A percentile compares a stretch with the other conserved stretches of the same genome.
Conservation (phyloP, 2,888 invertebrate species). For the Galeopsomyia nigrocyanea region DNA sequence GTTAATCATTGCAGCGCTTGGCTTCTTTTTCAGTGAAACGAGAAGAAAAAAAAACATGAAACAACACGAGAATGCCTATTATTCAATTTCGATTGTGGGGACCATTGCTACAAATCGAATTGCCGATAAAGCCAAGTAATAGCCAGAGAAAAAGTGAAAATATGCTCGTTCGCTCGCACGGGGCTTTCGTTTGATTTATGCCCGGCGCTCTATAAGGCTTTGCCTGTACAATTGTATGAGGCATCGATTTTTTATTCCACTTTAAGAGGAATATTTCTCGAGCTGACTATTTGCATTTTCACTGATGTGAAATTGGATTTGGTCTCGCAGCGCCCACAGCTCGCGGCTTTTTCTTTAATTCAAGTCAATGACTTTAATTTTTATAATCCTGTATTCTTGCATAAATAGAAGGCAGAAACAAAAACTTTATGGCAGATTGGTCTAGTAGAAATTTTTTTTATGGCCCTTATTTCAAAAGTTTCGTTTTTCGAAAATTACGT, state of each 20-base stretch:
- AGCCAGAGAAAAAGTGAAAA: conserved; percentile 32
- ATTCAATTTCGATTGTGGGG: conserved; percentile 10
- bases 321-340: too few relatives aligned
- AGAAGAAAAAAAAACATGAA: neutral
- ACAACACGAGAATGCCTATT: neutral
- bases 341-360: too few relatives aligned
- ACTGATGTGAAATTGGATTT: neutral
- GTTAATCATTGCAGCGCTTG: conserved; percentile 17
- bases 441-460: too few relatives aligned
- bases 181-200: conserved; percentile 27
- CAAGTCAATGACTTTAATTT: too few relatives aligned
- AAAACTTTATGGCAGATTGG: too few relatives aligned
- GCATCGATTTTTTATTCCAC: neutral
- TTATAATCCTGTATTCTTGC: too few relatives aligned
- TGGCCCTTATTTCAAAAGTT: too few relatives aligned
- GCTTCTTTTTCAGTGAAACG: neutral
- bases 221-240: conserved; percentile 7
- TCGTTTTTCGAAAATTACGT: too few relatives aligned
- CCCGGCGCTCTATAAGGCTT: conserved; percentile 6
- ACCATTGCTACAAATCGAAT: conserved; percentile 15
- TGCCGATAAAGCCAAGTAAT: conserved; percentile 27
- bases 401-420: too few relatives aligned
- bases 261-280: neutral
- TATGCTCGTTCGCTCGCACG: neutral
- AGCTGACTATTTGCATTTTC: neutral